phyloP scores from a whole-genome alignment of 2,113 vertebrate genomes.

The Hemicordylus capensis region DNA sequence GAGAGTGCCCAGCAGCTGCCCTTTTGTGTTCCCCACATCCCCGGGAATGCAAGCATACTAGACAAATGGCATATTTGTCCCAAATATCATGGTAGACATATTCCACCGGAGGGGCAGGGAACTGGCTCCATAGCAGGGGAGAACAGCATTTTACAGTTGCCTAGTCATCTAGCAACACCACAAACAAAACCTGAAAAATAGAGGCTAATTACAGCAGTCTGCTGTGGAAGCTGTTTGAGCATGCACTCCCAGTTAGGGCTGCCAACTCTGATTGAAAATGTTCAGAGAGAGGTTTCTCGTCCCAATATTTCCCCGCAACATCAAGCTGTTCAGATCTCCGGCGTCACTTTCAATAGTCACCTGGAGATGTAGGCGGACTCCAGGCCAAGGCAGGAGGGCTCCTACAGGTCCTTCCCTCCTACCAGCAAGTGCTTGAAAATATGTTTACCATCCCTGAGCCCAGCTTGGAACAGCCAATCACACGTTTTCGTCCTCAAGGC shows the following conservation, averaged over 20 bases:
- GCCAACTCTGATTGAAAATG: too few relatives aligned
- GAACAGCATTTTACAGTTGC: conserved; percentile 20
- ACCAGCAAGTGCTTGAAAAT: not conserved
- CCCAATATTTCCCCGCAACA: too few relatives aligned
- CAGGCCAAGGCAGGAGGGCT: too few relatives aligned
- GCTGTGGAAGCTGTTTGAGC: not conserved
- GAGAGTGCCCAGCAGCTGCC: not conserved
- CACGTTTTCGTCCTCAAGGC: not conserved
- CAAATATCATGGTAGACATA: not conserved
- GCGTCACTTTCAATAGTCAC: too few relatives aligned
- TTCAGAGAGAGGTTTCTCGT: too few relatives aligned
- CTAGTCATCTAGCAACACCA: not conserved
- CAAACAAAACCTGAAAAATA: not conserved
- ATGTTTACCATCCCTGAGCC: not conserved
- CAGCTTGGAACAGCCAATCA: not conserved
- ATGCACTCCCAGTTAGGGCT: accelerated
- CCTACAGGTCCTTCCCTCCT: not conserved
- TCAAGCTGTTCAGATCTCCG: too few relatives aligned
- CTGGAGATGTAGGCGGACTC: too few relatives aligned
- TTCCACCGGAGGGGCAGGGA: not conserved
- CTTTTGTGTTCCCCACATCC: not conserved
- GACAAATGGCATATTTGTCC: not conserved
- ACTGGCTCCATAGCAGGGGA: not conserved
- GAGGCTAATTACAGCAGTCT: not conserved
- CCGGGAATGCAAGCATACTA: too few relatives aligned